These are phyloP conservation scores for Himalopsyche japonica DNA, from an alignment of 2,888 invertebrate genomes.

Conservation along the genomic window DNA sequence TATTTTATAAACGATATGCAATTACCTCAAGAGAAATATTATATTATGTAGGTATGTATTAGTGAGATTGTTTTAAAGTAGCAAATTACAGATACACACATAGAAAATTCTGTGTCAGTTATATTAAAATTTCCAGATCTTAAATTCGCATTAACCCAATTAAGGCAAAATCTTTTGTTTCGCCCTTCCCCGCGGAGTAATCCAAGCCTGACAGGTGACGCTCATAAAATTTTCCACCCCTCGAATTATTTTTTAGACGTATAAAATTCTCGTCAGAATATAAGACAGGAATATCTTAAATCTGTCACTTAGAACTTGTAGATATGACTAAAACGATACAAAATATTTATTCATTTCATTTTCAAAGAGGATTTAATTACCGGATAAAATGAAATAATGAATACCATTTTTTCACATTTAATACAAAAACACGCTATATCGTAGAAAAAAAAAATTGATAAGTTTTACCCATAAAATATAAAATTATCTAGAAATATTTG, in stretches of 20 bases:
- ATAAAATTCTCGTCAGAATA: neutral
- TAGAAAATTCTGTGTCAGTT: neutral
- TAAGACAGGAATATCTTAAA: neutral
- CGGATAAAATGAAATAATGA: too few species aligned
- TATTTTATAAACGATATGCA: too few species aligned
- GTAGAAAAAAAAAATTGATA: too few species aligned
- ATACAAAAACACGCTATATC: too few species aligned
- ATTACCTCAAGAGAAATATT: too few species aligned
- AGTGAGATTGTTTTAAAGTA: too few species aligned
- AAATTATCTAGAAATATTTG: too few species aligned
- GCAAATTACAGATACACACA: too few species aligned
- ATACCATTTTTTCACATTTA: too few species aligned
- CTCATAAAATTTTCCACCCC: slow-evolving; percentile 23
- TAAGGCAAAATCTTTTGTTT: slow-evolving; percentile 26
- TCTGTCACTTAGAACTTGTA: slow-evolving; percentile 19
- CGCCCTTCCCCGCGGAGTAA: slow-evolving; percentile 6
- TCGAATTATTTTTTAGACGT: slow-evolving; percentile 11
- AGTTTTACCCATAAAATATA: too few species aligned
- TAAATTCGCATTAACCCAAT: slow-evolving; percentile 30
- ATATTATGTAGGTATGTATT: too few species aligned
- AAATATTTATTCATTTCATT: slow-evolving; percentile 13
- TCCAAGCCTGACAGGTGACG: slow-evolving; percentile 25
- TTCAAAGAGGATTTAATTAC: neutral
- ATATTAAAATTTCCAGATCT: slow-evolving; percentile 11
- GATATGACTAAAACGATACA: slow-evolving; percentile 11